A percentile compares a stretch with the other conserved stretches of the same genome.
Evolutionary conservation across 2,888 invertebrate genomes (phyloP).

Genomic region (Sesia bembeciformis): DNA sequence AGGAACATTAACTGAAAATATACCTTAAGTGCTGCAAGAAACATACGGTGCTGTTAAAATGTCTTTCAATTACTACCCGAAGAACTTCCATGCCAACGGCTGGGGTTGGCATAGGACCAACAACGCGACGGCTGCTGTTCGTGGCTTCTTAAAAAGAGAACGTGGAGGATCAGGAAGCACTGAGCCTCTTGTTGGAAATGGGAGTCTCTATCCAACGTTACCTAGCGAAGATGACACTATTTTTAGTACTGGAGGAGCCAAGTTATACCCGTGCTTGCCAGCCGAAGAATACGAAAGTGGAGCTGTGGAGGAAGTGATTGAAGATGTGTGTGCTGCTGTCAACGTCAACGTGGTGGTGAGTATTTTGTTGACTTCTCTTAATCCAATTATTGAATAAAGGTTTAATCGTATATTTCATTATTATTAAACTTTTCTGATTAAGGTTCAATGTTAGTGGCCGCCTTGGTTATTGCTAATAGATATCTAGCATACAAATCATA

Average conservation of each 20-base stretch:
- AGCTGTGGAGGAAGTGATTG: constrained; percentile 57
- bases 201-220: constrained; percentile 48
- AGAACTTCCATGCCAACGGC: constrained; percentile 62
- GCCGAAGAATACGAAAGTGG: constrained; percentile 62
- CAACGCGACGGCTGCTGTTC: constrained; percentile 43
- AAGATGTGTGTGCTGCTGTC: constrained; percentile 54
- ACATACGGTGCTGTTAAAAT: constrained; percentile 14
- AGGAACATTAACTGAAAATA: constrained; percentile 13
- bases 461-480: too few species aligned
- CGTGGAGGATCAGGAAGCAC: constrained; percentile 35
- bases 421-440: too few species aligned
- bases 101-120: constrained; percentile 61
- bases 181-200: constrained; percentile 39
- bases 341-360: constrained; percentile 61
- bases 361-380: constrained; percentile 7
- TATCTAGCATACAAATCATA: too few species aligned
- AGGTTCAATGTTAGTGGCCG: too few species aligned
- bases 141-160: constrained; percentile 49
- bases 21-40: constrained; percentile 10
- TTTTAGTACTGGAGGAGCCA: constrained; percentile 36
- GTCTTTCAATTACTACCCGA: constrained; percentile 50
- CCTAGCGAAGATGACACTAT: constrained; percentile 51
- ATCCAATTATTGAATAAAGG: too few species aligned
- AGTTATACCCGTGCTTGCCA: constrained; percentile 57
- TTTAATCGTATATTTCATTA: too few species aligned